These are phyloP conservation scores for Pseudolaguvia tuberculata DNA, from an alignment of 2,113 vertebrate species.

Conservation along the genomic window DNA sequence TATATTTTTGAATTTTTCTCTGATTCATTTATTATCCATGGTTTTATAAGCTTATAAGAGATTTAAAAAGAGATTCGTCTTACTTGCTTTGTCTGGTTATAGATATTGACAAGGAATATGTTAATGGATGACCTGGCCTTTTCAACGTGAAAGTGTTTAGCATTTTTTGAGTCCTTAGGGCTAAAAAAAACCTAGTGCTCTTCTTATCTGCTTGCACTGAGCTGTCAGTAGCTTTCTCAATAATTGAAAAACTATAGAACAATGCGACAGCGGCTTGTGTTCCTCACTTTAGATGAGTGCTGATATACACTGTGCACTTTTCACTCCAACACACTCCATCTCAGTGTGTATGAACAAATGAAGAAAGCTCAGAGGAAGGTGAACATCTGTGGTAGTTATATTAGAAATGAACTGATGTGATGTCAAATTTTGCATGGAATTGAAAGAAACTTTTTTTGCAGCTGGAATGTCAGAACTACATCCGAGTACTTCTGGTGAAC, in stretches of 20 bases:
- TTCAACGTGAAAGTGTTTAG: conserved; percentile 17
- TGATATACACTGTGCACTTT: conserved; percentile 15
- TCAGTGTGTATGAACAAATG: conserved; percentile 10
- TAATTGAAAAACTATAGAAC: conserved; percentile 22
- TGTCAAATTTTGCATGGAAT: conserved; percentile 6
- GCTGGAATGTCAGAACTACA: conserved; percentile 97
- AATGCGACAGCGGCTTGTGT: not conserved
- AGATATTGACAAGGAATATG: conserved; percentile 12
- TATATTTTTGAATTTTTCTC: not conserved
- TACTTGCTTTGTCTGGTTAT: not conserved
- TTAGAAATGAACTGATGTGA: not conserved
- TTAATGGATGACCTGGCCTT: conserved; percentile 1
- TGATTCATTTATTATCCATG: conserved; percentile 12
- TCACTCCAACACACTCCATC: conserved; percentile 12
- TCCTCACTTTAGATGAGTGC: no score
- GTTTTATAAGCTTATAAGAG: not conserved
- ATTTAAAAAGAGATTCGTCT: not conserved
- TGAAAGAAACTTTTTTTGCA: conserved; percentile 51
- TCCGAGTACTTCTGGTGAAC: conserved; percentile 87
- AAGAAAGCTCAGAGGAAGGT: not conserved
- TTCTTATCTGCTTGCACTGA: not conserved
- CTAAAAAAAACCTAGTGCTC: not conserved
- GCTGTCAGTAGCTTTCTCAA: conserved; percentile 11
- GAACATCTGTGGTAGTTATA: not conserved
- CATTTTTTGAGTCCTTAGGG: not conserved